Conservation (phyloP, 1,140 invertebrate species). For the silkworm (Bombyx mori) region ASM3026992v2 NC_085109.1:10773001-10773500, state of each 20-base stretch:
- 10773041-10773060: conserved; percentile 83
- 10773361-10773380: too few relatives aligned
- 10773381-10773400: too few relatives aligned
- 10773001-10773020: conserved; percentile 98
- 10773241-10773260: not conserved
- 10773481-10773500: too few relatives aligned
- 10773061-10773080: conserved; percentile 87
- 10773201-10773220: conserved; percentile 91
- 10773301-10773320: too few relatives aligned
- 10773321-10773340: too few relatives aligned
- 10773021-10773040: conserved; percentile 95
- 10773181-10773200: conserved; percentile 85
- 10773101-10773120: conserved; percentile 98
- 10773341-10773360: too few relatives aligned
- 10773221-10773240: conserved; percentile 93
- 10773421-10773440: too few relatives aligned
- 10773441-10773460: too few relatives aligned
- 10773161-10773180: conserved; percentile 91
- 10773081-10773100: conserved; percentile 92
- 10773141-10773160: conserved; percentile 97
- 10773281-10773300: not conserved
- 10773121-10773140: conserved; percentile 99
- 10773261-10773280: not conserved
- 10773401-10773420: too few relatives aligned
- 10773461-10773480: too few relatives aligned